Percentiles rank a stretch among this genome's conserved stretches.
These are phyloP conservation scores for Trichosurus vulpecula DNA, from an alignment of 2,797 vertebrate species.

Conservation along the genomic window DNA sequence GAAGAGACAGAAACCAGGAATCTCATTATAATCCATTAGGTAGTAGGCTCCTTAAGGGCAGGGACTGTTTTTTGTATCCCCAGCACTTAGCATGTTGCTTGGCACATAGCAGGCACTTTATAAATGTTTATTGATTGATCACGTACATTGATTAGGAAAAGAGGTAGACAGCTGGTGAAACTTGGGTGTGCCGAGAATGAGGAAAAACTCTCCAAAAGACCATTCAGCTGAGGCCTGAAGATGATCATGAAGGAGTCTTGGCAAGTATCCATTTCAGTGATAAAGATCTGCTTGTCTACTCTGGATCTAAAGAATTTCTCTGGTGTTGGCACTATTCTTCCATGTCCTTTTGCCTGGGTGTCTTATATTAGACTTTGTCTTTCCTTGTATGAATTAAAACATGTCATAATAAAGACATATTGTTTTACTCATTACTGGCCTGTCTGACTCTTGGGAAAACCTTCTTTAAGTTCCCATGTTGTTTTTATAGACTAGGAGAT, in stretches of 20 bases:
- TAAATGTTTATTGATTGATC: neutral
- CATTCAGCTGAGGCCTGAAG: neutral
- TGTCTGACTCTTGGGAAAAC: neutral
- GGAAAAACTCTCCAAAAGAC: neutral
- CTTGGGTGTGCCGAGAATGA: neutral
- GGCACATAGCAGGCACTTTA: neutral
- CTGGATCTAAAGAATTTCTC: neutral
- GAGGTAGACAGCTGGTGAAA: neutral
- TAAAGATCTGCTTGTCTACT: neutral
- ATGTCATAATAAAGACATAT: neutral
- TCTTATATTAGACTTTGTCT: neutral
- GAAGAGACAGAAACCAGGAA: neutral
- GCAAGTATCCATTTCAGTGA: neutral
- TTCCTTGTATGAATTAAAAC: neutral
- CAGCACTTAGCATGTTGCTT: neutral
- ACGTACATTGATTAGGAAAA: neutral
- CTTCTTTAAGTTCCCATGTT: neutral
- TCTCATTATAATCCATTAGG: neutral
- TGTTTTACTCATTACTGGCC: neutral
- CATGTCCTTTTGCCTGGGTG: neutral
- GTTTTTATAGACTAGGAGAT: neutral
- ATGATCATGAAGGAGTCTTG: neutral
- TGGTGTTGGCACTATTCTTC: neutral
- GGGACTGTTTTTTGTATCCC: neutral
- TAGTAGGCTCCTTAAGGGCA: too few relatives aligned